Evolutionary conservation across 2,797 vertebrate genomes (phyloP).

Genomic region (Salarias fasciatus): DNA sequence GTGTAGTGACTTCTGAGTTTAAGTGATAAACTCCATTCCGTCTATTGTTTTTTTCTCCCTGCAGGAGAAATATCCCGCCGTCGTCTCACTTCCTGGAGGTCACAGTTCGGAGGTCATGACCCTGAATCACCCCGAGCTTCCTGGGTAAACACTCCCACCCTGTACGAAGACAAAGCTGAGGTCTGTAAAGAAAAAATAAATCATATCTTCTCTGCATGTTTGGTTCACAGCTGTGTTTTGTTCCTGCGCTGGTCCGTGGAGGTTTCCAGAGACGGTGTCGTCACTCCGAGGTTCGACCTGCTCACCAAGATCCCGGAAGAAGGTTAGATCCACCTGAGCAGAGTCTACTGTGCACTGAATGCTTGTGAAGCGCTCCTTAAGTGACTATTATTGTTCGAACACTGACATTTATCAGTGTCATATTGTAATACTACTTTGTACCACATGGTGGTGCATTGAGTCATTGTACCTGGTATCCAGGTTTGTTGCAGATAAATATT

Average conservation of each 20-base stretch:
- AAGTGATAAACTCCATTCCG: too few species aligned
- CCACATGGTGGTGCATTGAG: too few species aligned
- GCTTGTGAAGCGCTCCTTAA: too few species aligned
- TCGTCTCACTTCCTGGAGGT: conserved; percentile 85
- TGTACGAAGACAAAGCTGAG: not conserved
- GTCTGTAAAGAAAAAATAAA: too few species aligned
- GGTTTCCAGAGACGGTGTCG: conserved; percentile 80
- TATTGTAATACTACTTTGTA: too few species aligned
- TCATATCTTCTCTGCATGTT: not conserved
- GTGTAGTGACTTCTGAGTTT: too few species aligned
- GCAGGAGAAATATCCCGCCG: conserved; percentile 86
- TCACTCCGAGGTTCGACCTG: conserved; percentile 84
- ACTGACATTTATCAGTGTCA: too few species aligned
- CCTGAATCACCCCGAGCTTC: conserved; percentile 75
- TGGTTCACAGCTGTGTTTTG: conserved; percentile 44
- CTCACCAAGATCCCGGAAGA: conserved; percentile 85
- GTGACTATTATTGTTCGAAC: too few species aligned
- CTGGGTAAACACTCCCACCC: conserved; percentile 80
- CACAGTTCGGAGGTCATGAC: conserved; percentile 79
- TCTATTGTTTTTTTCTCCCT: conserved; percentile 7
- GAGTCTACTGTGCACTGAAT: too few species aligned
- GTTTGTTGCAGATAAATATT: too few species aligned
- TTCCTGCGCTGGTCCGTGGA: conserved; percentile 85
- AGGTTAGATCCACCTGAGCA: conserved; percentile 76
- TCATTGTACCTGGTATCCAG: too few species aligned